phyloP scores from a whole-genome alignment of 2,113 vertebrate genomes.

The Nyctibius bracteatus region DNA sequence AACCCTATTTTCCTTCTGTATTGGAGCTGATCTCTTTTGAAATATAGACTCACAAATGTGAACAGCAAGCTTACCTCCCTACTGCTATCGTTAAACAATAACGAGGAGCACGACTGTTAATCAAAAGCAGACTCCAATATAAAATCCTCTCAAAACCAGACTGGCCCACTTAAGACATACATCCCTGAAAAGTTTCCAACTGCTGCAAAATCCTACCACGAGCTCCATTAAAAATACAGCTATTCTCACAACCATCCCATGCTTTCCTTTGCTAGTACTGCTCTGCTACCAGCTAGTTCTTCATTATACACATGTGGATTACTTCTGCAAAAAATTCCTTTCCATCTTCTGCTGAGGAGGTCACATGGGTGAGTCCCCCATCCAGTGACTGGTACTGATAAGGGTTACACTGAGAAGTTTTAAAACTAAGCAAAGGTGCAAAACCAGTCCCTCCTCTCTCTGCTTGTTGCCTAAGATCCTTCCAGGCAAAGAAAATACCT shows the following conservation, averaged over 20 bases:
- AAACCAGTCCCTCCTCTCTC: not conserved
- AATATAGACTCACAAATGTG: conserved; percentile 37
- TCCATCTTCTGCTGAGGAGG: not conserved
- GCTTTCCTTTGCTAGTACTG: not conserved
- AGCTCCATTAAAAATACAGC: conserved; percentile 45
- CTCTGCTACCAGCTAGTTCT: not conserved
- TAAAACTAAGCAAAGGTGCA: not conserved
- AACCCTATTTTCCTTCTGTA: conserved; percentile 42
- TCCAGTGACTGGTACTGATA: not conserved
- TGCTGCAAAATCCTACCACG: not conserved
- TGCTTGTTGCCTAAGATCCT: not conserved
- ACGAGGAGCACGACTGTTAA: conserved; percentile 24
- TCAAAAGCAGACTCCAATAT: conserved; percentile 45
- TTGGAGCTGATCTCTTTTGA: conserved; percentile 53
- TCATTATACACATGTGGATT: not conserved
- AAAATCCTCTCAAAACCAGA: conserved; percentile 47
- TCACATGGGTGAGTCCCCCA: not conserved
- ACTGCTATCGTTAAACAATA: conserved; percentile 57
- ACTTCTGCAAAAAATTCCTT: not conserved
- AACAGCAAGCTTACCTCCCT: conserved; percentile 38
- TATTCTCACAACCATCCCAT: not conserved
- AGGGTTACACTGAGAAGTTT: not conserved
- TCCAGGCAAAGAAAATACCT: not conserved
- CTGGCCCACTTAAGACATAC: conserved; percentile 39
- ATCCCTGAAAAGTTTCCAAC: conserved; percentile 42